Evolutionary conservation across 2,113 vertebrate genomes (phyloP).

Genomic region (Puffinus mauretanicus): DNA sequence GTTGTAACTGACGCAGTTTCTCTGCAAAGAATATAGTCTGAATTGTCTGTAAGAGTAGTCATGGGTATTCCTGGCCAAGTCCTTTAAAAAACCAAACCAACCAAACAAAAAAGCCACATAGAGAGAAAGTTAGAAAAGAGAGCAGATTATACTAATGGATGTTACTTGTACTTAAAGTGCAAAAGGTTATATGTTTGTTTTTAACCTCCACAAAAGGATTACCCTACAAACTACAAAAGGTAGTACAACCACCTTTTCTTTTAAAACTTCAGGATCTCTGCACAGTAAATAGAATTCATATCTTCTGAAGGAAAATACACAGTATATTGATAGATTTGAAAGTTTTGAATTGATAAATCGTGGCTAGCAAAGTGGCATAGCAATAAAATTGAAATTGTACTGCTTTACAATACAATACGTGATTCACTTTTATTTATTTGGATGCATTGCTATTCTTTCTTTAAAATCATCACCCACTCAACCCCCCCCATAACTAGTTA

Average conservation of each 20-base stretch:
- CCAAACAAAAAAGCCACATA: background rate
- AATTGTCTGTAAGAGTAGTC: constrained; percentile 10
- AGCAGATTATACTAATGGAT: background rate
- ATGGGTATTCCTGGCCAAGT: constrained; percentile 80
- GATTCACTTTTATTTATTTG: background rate
- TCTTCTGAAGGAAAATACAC: background rate
- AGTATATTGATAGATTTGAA: background rate
- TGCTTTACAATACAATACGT: background rate
- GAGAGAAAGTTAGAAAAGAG: background rate
- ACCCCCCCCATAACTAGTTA: background rate
- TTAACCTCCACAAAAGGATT: background rate
- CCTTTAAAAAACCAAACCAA: constrained; percentile 48
- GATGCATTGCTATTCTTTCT: background rate
- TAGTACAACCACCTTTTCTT: background rate
- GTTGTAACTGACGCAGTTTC: constrained; percentile 78
- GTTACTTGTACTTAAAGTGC: background rate
- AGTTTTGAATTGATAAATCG: background rate
- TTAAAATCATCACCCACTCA: background rate
- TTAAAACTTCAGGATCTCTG: background rate
- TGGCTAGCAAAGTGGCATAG: background rate
- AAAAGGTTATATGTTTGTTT: background rate
- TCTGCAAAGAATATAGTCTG: constrained; percentile 40
- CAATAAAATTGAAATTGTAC: background rate
- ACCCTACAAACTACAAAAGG: background rate
- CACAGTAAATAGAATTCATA: background rate